A percentile compares a stretch with the other conserved stretches of the same genome.
Evolutionary conservation across 2,797 vertebrate genomes (phyloP).

Genomic region (Xerus rutilus): DNA sequence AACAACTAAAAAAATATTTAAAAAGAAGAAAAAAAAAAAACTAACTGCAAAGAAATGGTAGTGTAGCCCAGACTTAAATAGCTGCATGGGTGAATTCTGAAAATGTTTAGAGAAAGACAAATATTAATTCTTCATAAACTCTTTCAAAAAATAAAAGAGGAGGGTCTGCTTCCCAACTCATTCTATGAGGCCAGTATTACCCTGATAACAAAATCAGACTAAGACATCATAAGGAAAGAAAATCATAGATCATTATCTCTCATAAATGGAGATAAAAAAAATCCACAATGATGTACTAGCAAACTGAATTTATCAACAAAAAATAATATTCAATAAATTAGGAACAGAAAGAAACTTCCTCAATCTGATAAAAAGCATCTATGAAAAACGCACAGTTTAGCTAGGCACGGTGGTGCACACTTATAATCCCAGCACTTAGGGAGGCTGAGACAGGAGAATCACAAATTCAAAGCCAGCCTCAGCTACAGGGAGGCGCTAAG

Average conservation of each 20-base stretch:
- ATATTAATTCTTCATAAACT: background rate
- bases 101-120: too few relatives aligned
- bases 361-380: background rate
- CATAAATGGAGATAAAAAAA: background rate
- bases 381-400: background rate
- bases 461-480: too few relatives aligned
- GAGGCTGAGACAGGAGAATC: too few relatives aligned
- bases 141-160: background rate
- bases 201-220: background rate
- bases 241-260: background rate
- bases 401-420: too few relatives aligned
- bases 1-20: too few relatives aligned
- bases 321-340: background rate
- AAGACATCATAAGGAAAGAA: constrained; percentile 18
- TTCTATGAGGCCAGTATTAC: background rate
- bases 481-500: too few relatives aligned
- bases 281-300: background rate
- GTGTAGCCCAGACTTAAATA: too few relatives aligned
- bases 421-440: too few relatives aligned
- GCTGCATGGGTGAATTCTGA: too few relatives aligned
- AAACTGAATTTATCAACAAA: background rate
- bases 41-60: too few relatives aligned
- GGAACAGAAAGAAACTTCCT: background rate
- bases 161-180: too few relatives aligned
- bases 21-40: too few relatives aligned